Evolutionary conservation across 2,797 vertebrate species (phyloP), one percentile per base, ranked within the genome.

Genomic region (Eleutherodactylus coqui): DNA sequence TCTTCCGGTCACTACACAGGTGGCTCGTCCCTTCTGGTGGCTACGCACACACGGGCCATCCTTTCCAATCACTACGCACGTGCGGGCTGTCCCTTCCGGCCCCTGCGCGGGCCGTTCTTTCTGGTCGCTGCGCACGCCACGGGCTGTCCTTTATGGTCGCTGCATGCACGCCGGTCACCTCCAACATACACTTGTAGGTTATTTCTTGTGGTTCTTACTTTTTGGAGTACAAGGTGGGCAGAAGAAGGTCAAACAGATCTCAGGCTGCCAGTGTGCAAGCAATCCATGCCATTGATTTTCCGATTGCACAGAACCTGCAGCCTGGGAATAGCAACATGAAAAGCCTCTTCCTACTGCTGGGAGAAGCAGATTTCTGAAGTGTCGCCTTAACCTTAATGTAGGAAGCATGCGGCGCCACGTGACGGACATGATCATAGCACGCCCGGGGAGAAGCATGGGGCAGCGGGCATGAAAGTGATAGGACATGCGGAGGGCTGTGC

Each of bases 261-360:
- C 53, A 51, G 69, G 79, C 79, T 76, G 79, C 55, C 84, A 51
- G 51, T 73, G 34, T 47, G 84, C 64, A 80, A 72, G 67, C 67
- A 73, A 75, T 80, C 84, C 53, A 43, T 70, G 11, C 67, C 85
- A 86, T 86, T 86, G 85, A 86, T 86, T 86, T 86, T 86, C 85
- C 32, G 70, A 86, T 82, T 45, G 76, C 69, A 79, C 62, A 73
- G 64, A 80, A 79, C 67, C 83, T 77, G 58, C 83, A n/a, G 36
- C 84, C 64, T 85, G 84, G 75, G 84, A 85, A 79, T 85, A 77
- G 73, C 60, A 38, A 76, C 58, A 69, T 85, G 83, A 85, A 85
- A 85, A 67, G 75, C 83, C 73, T 85, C 36, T 86, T 76, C 78
- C 79, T 75, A 27, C 53, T 75, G 77, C 84, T 80, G 85, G 79